Base-by-base conservation (phyloP, 2,797 vertebrate genomes). In the Xiphophorus birchmanni region DNA sequence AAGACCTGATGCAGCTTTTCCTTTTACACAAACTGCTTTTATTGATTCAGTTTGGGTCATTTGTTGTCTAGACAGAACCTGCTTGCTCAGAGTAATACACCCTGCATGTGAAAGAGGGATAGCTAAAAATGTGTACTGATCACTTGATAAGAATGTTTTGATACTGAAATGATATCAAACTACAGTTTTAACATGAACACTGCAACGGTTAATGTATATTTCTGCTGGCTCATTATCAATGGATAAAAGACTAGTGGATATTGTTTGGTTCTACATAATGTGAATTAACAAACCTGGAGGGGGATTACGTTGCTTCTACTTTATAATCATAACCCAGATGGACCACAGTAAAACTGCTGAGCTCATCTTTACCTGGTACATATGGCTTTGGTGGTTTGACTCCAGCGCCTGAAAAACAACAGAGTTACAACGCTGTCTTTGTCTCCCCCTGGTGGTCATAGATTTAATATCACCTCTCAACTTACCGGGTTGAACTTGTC, bases 361-460 rank as follows among this genome's bases (percentile, higher is more conserved):
- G 9, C 12, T 42, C 18, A 45, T 77, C 3, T 76, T 87, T 90
- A 95, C 94, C 94, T 91, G 90, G 92, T 29, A 88, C 0, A 15
- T 86, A 75, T 40, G 89, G 91, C 88, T 95, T 96, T 35, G 93
- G 91, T 44, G 85, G 40, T 92, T 96, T 95, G 48, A 77, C 86
- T 69, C 87, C 89, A 80, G 82, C 76, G 79, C 88, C 91, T 94
- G 81, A 83, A 91, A 44, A 89, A 84, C 47, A 91, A 15, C 56
- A 81, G 3, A 0, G 10, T 10, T 3, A 54, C 42, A 2, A 84
- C 15, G 48, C 74, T 79, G 74, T 77, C 58, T 91, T 85, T 92
- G 90, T 88, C 87, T 78, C 92, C 89, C 81, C 67, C 88, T 42
- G 80, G 89, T 90, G 94, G 91, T 12, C 35, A 84, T 17, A 21